Percentiles rank a stretch among this genome's conserved stretches.
Conservation (phyloP, 2,113 vertebrate genomes). For the Periophthalmus modestus region DNA sequence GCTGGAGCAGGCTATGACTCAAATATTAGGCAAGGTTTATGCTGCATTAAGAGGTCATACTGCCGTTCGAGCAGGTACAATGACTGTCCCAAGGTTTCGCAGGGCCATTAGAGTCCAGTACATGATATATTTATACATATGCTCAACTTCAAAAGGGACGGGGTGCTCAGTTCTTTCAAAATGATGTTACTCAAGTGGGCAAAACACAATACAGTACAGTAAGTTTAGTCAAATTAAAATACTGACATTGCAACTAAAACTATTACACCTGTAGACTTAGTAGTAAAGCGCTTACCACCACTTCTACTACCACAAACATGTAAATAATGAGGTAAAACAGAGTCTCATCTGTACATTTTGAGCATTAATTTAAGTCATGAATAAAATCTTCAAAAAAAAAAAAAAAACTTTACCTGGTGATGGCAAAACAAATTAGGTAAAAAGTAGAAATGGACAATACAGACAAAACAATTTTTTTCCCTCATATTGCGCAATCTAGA, state of each 20-base stretch:
- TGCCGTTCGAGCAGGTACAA: background rate
- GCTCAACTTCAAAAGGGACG: background rate
- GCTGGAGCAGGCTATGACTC: background rate
- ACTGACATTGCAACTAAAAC: background rate
- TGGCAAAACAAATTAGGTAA: background rate
- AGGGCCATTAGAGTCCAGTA: background rate
- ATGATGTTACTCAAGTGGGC: background rate
- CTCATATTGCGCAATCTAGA: too few species aligned
- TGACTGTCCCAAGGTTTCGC: background rate
- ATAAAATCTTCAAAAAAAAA: too few species aligned
- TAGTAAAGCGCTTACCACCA: too few species aligned
- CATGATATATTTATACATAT: background rate
- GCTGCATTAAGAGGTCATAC: background rate
- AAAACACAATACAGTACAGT: background rate
- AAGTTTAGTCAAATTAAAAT: background rate
- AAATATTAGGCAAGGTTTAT: background rate
- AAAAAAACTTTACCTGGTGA: background rate
- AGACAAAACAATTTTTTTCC: too few species aligned
- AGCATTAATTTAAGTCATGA: too few species aligned
- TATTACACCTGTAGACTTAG: background rate
- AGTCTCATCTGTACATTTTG: too few species aligned
- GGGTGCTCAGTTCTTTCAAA: background rate
- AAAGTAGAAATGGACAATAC: too few species aligned
- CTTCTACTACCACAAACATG: too few species aligned
- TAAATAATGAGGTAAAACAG: too few species aligned